These are phyloP conservation scores for Orestias chungarensis DNA, from an alignment of 2,797 vertebrate genomes.

Conservation along the genomic window DNA sequence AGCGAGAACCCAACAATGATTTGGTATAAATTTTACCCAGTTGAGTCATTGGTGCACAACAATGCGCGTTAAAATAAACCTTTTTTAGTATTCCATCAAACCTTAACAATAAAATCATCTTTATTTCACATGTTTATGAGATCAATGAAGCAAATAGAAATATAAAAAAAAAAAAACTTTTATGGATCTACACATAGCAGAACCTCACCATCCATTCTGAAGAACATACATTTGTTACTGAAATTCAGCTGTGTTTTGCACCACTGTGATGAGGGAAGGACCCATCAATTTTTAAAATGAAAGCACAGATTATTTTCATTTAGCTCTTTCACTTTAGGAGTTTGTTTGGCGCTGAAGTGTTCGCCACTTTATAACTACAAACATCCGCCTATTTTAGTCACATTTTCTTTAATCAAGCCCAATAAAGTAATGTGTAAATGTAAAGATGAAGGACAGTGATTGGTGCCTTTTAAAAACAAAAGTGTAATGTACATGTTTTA, in stretches of 20 bases:
- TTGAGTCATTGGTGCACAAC: constrained; percentile 31
- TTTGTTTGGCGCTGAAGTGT: background rate
- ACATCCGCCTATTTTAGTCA: background rate
- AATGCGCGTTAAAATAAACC: constrained; percentile 30
- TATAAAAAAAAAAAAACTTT: constrained; percentile 6
- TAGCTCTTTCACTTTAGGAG: background rate
- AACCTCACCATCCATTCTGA: background rate
- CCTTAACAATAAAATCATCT: constrained; percentile 5
- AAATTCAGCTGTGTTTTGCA: constrained; percentile 6
- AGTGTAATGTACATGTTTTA: background rate
- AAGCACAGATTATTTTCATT: background rate
- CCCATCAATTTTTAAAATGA: background rate
- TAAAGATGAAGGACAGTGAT: background rate
- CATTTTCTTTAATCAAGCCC: background rate
- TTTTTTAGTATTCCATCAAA: constrained; percentile 14
- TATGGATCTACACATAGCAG: background rate
- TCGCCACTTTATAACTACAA: background rate
- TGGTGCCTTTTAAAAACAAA: background rate
- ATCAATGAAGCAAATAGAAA: background rate
- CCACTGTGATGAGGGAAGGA: background rate
- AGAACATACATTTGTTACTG: background rate
- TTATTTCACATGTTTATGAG: constrained; percentile 10
- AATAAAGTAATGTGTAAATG: background rate
- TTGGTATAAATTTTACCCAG: constrained; percentile 16
- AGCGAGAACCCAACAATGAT: constrained; percentile 46